Conservation (phyloP, 2,113 vertebrate species). For the Jacana jacana region DNA sequence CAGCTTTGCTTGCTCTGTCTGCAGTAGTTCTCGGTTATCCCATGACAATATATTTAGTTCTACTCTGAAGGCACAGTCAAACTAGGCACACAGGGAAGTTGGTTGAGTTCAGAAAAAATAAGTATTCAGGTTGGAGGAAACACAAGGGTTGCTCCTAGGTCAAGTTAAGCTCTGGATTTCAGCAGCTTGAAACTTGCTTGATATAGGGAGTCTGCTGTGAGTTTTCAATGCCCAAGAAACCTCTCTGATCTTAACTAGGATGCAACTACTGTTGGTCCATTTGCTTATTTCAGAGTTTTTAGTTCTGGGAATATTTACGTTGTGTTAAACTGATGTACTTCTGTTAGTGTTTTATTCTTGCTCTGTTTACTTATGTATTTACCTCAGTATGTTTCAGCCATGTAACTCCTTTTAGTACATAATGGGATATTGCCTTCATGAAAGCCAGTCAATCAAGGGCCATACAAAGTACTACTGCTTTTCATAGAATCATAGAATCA, state of each 20-base stretch:
- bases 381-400: not conserved
- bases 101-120: not conserved
- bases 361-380: not conserved
- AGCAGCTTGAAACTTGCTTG: not conserved
- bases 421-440: not conserved
- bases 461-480: not conserved
- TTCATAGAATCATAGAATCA: too few species aligned
- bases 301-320: not conserved
- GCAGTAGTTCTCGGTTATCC: not conserved
- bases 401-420: not conserved
- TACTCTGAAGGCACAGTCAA: not conserved
- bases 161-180: not conserved
- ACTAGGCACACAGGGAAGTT: not conserved
- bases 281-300: not conserved
- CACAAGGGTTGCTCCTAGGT: not conserved
- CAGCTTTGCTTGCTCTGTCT: not conserved
- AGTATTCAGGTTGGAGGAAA: not conserved
- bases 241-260: not conserved
- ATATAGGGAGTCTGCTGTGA: not conserved
- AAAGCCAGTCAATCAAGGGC: not conserved
- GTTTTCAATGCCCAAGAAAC: not conserved
- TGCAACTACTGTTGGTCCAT: not conserved
- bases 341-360: not conserved
- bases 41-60: not conserved
- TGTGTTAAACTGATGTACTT: not conserved